A percentile compares a stretch with the other conserved stretches of the same genome.
Evolutionary conservation across 37 sponge, comb jelly and placozoan species (phyloP).

Genomic region (Spongia lamella): DNA sequence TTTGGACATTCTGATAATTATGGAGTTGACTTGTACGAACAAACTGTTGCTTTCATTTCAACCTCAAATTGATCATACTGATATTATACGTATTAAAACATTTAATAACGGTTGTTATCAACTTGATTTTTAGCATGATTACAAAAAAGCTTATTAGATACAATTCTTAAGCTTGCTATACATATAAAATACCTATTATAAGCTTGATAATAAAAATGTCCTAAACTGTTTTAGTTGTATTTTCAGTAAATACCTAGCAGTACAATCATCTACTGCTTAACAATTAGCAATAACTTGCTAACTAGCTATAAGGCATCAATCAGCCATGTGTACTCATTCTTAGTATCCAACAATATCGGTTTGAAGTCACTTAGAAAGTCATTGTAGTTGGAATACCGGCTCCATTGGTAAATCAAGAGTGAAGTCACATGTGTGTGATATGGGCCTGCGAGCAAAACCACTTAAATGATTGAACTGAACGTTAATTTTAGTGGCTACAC

Average conservation of each 20-base stretch:
- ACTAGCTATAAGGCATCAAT: conserved; percentile 31
- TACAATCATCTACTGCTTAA: too few species aligned
- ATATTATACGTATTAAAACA: too few species aligned
- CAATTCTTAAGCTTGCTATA: too few species aligned
- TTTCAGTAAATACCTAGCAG: too few species aligned
- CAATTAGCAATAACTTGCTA: too few species aligned
- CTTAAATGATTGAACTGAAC: conserved; percentile 13
- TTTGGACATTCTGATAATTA: conserved; percentile 17
- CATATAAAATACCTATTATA: neutral
- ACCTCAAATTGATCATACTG: neutral
- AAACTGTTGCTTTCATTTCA: conserved; percentile 20
- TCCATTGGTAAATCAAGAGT: conserved; percentile 20
- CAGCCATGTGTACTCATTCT: conserved; percentile 16
- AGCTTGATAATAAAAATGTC: neutral
- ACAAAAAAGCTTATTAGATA: too few species aligned
- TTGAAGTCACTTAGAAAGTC: conserved; percentile 22
- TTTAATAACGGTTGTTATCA: too few species aligned
- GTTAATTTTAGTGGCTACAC: neutral
- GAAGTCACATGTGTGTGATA: conserved; percentile 20
- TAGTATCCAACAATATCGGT: neutral
- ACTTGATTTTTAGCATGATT: too few species aligned
- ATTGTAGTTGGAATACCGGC: conserved; percentile 20
- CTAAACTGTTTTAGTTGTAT: neutral
- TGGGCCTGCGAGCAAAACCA: conserved; percentile 16
- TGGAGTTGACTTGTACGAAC: conserved; percentile 46